phyloP scores from a whole-genome alignment of 2,113 vertebrate species.

The Scopus umbretta region DNA sequence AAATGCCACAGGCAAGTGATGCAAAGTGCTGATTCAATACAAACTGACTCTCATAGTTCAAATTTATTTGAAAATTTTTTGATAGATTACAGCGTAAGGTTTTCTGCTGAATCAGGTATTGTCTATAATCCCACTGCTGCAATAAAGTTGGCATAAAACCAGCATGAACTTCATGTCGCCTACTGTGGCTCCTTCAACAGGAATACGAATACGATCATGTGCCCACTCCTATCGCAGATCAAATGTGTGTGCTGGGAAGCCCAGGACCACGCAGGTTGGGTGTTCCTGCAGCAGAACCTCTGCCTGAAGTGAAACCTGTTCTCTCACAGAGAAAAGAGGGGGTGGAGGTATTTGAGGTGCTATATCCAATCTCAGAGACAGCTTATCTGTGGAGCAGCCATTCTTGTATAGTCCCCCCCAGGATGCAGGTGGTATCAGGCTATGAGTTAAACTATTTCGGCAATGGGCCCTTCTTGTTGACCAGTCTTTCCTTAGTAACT shows the following conservation, averaged over 20 bases:
- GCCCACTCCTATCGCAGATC: not conserved
- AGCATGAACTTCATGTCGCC: not conserved
- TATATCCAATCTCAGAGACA: not conserved
- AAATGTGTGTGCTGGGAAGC: not conserved
- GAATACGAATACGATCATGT: fast-evolving
- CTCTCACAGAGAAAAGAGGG: not conserved
- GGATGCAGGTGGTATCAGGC: not conserved
- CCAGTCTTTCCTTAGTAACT: not conserved
- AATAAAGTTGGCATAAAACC: not conserved
- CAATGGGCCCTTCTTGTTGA: not conserved
- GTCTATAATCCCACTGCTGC: not conserved
- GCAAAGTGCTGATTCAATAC: slow-evolving; percentile 16
- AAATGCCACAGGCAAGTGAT: not conserved
- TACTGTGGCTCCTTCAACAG: not conserved
- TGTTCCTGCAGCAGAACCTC: not conserved
- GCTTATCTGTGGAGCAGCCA: not conserved
- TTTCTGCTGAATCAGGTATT: slow-evolving; percentile 13
- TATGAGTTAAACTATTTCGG: not conserved
- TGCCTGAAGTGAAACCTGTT: not conserved
- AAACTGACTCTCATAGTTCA: not conserved
- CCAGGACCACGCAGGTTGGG: not conserved
- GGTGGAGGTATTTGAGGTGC: not conserved
- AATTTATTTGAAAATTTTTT: not conserved
- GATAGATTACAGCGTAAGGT: not conserved
- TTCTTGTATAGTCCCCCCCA: not conserved